phyloP scores from a whole-genome alignment of 2,797 vertebrate genomes.

The Manis javanica region DNA sequence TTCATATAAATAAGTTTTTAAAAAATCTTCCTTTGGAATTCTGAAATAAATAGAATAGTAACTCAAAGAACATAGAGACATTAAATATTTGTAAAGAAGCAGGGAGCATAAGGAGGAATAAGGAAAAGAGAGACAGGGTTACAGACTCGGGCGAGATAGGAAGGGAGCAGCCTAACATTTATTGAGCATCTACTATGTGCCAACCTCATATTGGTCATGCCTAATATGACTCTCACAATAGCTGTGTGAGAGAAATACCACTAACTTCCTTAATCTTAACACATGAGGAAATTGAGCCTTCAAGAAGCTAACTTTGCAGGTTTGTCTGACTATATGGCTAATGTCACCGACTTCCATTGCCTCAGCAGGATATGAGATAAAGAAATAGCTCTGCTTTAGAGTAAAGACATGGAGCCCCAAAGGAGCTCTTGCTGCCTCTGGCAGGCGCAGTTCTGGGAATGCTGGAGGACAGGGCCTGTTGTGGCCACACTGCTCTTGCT shows the following conservation, averaged over 20 bases:
- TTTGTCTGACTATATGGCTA: neutral
- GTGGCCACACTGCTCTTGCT: neutral
- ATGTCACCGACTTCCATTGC: neutral
- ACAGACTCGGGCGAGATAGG: neutral
- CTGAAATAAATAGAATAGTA: slow-evolving; percentile 66
- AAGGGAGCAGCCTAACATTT: neutral
- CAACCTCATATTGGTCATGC: neutral
- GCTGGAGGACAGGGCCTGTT: neutral
- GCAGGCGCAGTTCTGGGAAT: neutral
- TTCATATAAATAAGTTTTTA: slow-evolving; percentile 38
- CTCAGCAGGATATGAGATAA: neutral
- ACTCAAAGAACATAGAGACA: slow-evolving; percentile 21
- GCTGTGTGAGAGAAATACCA: neutral
- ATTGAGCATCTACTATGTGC: neutral
- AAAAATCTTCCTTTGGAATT: slow-evolving; percentile 47
- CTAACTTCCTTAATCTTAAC: neutral
- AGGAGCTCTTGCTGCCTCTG: neutral
- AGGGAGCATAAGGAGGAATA: slow-evolving; percentile 53
- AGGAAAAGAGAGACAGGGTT: slow-evolving; percentile 25
- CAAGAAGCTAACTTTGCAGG: slow-evolving; percentile 16
- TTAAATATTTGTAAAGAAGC: slow-evolving; percentile 56
- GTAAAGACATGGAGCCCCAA: neutral
- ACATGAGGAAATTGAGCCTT: neutral
- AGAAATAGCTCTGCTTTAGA: slow-evolving; percentile 7
- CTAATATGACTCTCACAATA: neutral